Percentiles rank a stretch among this genome's conserved stretches.
Conservation (phyloP, 2,888 invertebrate species). For the Crioceris asparagi region DNA sequence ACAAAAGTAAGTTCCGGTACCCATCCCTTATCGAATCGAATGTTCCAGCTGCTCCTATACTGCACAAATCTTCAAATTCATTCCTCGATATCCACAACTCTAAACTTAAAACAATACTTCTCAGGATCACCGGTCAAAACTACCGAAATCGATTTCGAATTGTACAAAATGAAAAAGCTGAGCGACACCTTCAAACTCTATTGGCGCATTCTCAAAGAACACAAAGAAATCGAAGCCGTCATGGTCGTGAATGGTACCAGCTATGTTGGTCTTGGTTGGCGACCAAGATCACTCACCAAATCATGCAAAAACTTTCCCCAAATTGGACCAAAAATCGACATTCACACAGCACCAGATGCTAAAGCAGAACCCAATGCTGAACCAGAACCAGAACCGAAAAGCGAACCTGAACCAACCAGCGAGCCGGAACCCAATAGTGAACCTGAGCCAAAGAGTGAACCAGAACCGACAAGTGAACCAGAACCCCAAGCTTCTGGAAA, state of each 20-base stretch:
- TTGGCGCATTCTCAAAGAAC: conserved; percentile 75
- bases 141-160: conserved; percentile 57
- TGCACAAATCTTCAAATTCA: too few relatives aligned
- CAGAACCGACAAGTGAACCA: conserved; percentile 32
- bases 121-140: conserved; percentile 66
- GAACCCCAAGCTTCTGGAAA: conserved; percentile 29
- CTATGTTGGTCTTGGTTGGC: conserved; percentile 88
- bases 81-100: too few relatives aligned
- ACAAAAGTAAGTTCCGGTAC: conserved; percentile 62
- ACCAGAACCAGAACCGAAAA: conserved; percentile 16
- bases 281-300: conserved; percentile 63
- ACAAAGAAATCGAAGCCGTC: conserved; percentile 78
- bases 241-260: conserved; percentile 81
- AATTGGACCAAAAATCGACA: conserved; percentile 37
- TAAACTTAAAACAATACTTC: too few relatives aligned
- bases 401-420: conserved; percentile 36
- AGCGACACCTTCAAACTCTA: conserved; percentile 68
- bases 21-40: too few relatives aligned
- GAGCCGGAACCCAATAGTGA: conserved; percentile 36
- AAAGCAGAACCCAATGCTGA: conserved; percentile 35
- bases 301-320: conserved; percentile 73
- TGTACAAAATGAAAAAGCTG: conserved; percentile 60
- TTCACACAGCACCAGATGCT: conserved; percentile 34
- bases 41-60: too few relatives aligned
- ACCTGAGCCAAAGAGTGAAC: conserved; percentile 32